Percentiles rank a stretch among this genome's conserved stretches.
phyloP scores from a whole-genome alignment of 2,113 vertebrate genomes.

The Gadus macrocephalus region DNA sequence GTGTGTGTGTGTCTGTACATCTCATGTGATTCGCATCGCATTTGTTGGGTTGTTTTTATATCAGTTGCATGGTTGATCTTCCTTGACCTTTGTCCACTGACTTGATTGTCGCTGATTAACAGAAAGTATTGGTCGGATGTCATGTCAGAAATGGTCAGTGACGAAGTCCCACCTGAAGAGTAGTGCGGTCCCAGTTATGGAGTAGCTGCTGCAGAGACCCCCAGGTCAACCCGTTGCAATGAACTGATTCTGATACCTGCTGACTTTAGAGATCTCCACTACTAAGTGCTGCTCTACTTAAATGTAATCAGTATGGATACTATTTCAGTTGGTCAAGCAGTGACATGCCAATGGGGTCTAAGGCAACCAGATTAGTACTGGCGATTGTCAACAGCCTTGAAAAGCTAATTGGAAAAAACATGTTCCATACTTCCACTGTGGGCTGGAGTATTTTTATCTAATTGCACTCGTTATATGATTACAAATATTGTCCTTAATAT shows the following conservation, averaged over 20 bases:
- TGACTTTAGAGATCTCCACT: too few species aligned
- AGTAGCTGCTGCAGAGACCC: too few species aligned
- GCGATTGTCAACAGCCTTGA: conserved; percentile 2
- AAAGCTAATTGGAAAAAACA: conserved; percentile 29
- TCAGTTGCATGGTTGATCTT: conserved; percentile 60
- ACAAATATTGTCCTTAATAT: conserved; percentile 20
- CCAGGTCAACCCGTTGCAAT: not conserved
- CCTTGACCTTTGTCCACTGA: conserved; percentile 27
- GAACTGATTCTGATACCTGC: conserved; percentile 2
- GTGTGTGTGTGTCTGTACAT: conserved; percentile 62
- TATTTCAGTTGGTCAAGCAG: too few species aligned
- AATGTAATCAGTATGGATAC: too few species aligned
- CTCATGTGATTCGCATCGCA: conserved; percentile 34
- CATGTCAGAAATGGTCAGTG: conserved; percentile 11
- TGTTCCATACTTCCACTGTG: not conserved
- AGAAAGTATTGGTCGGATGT: conserved; percentile 52
- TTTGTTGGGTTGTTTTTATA: conserved; percentile 40
- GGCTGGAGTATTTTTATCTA: conserved; percentile 21
- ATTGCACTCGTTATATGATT: conserved; percentile 41
- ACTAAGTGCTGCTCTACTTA: too few species aligned
- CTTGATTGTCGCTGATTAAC: conserved; percentile 29
- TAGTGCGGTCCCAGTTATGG: too few species aligned
- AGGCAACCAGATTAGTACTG: conserved; percentile 2
- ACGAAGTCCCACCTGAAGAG: not conserved
- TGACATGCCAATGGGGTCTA: not conserved